Percentiles rank a stretch among this genome's conserved stretches.
These are phyloP conservation scores for Catharus ustulatus DNA, from an alignment of 2,797 vertebrate genomes.

Conservation along the genomic window DNA sequence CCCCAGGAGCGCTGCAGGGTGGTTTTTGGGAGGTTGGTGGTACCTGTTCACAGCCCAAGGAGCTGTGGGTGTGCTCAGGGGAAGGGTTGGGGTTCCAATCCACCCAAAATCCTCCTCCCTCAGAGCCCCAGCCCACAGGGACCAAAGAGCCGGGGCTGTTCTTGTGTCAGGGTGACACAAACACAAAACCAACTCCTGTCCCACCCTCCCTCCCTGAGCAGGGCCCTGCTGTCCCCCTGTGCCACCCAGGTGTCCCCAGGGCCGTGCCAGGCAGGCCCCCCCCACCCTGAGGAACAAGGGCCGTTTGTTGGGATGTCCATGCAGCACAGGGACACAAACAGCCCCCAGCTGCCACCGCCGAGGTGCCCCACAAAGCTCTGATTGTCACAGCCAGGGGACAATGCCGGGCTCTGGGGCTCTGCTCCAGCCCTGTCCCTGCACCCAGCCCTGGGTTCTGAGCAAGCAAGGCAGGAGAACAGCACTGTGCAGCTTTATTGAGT, in stretches of 20 bases:
- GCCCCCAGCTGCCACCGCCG: constrained; percentile 69
- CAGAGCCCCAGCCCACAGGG: background rate
- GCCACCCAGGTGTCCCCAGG: background rate
- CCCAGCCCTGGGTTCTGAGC: background rate
- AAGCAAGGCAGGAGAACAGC: constrained; percentile 62
- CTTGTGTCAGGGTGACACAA: too few species aligned
- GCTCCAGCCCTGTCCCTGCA: background rate
- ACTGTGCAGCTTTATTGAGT: constrained; percentile 83
- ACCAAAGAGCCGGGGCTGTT: accelerated
- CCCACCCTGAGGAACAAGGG: constrained; percentile 43
- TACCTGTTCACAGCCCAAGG: accelerated
- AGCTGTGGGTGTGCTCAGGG: accelerated
- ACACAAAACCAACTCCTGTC: background rate
- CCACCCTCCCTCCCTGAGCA: too few species aligned
- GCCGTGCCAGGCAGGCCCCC: too few species aligned
- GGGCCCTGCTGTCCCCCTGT: too few species aligned
- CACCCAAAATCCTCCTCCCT: background rate
- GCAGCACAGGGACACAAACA: constrained; percentile 47
- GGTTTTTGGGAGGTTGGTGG: accelerated
- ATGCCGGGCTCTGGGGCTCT: background rate
- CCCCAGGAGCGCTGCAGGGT: accelerated
- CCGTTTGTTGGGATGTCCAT: background rate
- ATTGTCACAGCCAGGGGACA: constrained; percentile 71
- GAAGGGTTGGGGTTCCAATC: background rate
- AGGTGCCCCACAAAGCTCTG: constrained; percentile 71